A percentile compares a stretch with the other conserved stretches of the same genome.
Conservation (phyloP, 2,113 vertebrate genomes). For the Eurystomus gularis region DNA sequence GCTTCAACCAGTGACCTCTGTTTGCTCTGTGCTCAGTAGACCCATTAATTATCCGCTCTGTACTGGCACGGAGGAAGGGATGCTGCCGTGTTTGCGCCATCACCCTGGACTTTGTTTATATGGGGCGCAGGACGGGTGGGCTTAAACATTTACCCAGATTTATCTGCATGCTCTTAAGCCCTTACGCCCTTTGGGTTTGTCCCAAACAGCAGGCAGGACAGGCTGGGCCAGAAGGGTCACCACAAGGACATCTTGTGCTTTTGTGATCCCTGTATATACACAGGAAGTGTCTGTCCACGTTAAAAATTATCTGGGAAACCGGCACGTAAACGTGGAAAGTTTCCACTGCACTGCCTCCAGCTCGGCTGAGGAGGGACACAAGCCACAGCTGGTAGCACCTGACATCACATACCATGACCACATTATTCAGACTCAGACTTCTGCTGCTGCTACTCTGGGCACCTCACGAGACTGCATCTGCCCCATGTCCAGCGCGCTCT, state of each 20-base stretch:
- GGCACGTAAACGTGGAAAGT: background rate
- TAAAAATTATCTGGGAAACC: background rate
- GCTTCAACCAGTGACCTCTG: background rate
- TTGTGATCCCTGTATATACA: background rate
- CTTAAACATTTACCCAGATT: background rate
- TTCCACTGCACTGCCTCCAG: background rate
- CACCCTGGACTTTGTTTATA: background rate
- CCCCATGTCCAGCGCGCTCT: fast-evolving
- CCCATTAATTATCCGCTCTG: background rate
- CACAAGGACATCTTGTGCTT: background rate
- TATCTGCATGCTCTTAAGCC: background rate
- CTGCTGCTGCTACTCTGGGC: background rate
- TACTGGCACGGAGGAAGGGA: background rate
- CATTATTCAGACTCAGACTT: fast-evolving
- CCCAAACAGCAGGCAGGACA: background rate
- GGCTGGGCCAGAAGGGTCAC: background rate
- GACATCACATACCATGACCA: fast-evolving
- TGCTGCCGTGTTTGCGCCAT: background rate
- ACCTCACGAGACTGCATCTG: background rate
- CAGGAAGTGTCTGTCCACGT: background rate
- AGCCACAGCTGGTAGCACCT: background rate
- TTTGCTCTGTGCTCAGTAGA: background rate
- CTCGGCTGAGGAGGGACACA: background rate
- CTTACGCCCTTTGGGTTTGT: background rate
- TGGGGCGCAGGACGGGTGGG: background rate